Percentiles rank a stretch among this genome's conserved stretches.
phyloP scores from a whole-genome alignment of 2,113 vertebrate species.

The Notothenia coriiceps region DNA sequence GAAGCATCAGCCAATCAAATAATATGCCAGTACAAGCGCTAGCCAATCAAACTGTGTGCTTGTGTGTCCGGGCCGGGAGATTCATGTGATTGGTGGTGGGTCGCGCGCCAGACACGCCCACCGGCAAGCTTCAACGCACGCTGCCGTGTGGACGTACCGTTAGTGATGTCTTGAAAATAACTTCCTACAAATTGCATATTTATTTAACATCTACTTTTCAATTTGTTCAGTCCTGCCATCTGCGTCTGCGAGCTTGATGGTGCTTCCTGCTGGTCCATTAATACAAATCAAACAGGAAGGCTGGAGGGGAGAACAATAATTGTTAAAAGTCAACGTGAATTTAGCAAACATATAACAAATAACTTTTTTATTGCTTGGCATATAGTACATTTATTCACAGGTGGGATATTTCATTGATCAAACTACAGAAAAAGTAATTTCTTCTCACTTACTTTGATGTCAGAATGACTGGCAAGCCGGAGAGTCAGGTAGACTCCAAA shows the following conservation, averaged over 20 bases:
- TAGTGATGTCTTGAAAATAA: not conserved
- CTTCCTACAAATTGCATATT: not conserved
- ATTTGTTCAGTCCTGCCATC: not conserved
- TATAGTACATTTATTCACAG: not conserved
- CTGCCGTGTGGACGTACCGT: too few relatives aligned
- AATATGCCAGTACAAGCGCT: too few relatives aligned
- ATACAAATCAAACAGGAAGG: conserved; percentile 78
- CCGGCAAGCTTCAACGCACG: too few relatives aligned
- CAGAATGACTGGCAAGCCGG: conserved; percentile 37
- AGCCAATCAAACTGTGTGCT: too few relatives aligned
- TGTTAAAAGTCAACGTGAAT: not conserved
- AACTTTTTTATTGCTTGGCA: not conserved
- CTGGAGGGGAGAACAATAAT: conserved; percentile 54
- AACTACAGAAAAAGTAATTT: not conserved
- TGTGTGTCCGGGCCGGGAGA: too few relatives aligned
- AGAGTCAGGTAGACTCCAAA: conserved; percentile 71
- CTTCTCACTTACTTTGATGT: conserved; percentile 61
- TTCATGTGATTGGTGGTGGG: too few relatives aligned
- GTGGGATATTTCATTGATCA: not conserved
- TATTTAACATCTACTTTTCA: conserved; percentile 29
- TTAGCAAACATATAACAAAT: not conserved
- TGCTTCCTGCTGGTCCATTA: conserved; percentile 72
- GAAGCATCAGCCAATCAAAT: too few relatives aligned
- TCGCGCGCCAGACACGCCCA: too few relatives aligned
- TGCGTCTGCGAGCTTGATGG: not conserved